Percentiles rank a stretch among this genome's conserved stretches.
phyloP scores from a whole-genome alignment of 2,797 vertebrate genomes.

The Hylomyscus alleni region DNA sequence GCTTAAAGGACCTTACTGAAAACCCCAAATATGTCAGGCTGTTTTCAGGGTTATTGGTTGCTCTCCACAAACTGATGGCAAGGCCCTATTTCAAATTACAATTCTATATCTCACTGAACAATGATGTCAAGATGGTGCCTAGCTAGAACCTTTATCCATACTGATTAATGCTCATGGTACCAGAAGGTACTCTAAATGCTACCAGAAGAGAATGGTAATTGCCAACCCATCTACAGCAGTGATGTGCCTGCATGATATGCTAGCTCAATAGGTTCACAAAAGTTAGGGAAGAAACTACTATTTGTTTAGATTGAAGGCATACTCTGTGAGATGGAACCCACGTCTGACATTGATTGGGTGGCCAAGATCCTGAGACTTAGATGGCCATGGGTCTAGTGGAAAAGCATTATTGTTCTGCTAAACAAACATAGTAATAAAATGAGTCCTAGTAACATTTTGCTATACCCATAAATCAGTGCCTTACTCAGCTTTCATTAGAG shows the following conservation, averaged over 20 bases:
- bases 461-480: too few species aligned
- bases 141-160: neutral
- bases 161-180: neutral
- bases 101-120: neutral
- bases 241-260: neutral
- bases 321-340: neutral
- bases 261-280: neutral
- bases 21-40: neutral
- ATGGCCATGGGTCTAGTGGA: neutral
- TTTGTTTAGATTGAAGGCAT: neutral
- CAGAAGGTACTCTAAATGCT: neutral
- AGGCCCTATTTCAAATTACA: neutral
- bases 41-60: too few species aligned
- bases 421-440: neutral
- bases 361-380: neutral
- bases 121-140: neutral
- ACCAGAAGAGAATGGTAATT: too few species aligned
- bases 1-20: neutral
- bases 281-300: neutral
- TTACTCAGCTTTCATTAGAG: too few species aligned
- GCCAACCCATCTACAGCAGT: neutral
- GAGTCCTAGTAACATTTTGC: too few species aligned
- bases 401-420: neutral
- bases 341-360: neutral
- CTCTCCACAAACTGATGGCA: neutral